Evolutionary conservation across 1,140 invertebrate genomes (phyloP), one percentile per base, ranked within the genome.

Genomic region (Hetaerina americana): DNA sequence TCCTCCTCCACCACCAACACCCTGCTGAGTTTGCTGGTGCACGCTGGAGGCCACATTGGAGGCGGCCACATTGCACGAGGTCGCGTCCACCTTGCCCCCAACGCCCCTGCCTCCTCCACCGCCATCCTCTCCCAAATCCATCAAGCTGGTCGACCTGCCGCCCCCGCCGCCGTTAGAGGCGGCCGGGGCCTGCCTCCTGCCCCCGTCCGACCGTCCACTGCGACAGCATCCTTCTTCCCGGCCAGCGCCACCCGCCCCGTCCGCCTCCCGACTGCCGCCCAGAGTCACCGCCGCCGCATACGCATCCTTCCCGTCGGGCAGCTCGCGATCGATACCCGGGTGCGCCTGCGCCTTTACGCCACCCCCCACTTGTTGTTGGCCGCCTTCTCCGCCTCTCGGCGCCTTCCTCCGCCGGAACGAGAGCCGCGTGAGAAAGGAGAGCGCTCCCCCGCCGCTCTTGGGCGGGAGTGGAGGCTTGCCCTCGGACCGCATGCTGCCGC

Each of bases 101-200:
- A 29, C 66, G 72, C 74, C 24, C n/a, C n/a, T n/a, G 74, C 71
- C 68, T 72, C 73, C 66, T 75, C 73, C 66, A 78, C 79, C 68
- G 81, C 77, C 71, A 84, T 84, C 75, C 85, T 84, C 77, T 86
- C 88, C 77, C 87, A 89, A 83, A 84, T 94, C 92, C 79, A 94
- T 89, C 80, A 92, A 85, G 76, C 90, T 90, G 74, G 77, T 76
- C 79, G 76, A 78, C 80, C 78, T 81, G 81, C 81, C 82, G 82
- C 78, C 80, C 77, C 75, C 80, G 75, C 81, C 82, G 78, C 80
- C 81, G 80, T 82, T 82, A 79, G 81, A 80, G 79, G 82, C 81
- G 75, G 79, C 79, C 75, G 78, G 78, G 78, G 81, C 80, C 79
- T 79, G 81, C 73, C 72, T 68, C 75, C 66, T 57, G 73, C 24